Evolutionary conservation across 2,888 invertebrate species (phyloP), one percentile per base, ranked within the genome.

Genomic region (Galerucella calmariensis): DNA sequence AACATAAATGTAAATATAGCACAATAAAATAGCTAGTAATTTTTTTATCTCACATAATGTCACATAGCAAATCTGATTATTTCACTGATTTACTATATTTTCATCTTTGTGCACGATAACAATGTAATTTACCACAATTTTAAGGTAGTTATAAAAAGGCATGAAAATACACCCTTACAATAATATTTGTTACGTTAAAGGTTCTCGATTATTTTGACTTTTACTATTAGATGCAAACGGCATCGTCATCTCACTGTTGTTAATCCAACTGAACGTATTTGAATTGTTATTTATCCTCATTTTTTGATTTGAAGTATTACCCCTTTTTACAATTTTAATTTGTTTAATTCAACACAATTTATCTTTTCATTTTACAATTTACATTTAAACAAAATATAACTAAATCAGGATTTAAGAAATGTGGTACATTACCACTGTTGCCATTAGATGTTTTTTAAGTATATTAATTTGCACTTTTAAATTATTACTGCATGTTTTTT

Each of bases 401-500:
- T 20, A 20, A 20, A 16, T 56, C 16, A 20, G 44, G 27, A 65
- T 35, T 56, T 48, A 72, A 69, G 46, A 63, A 68, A 68, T 9
- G 59, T 66, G 68, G 72, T 63, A 67, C 62, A 11, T 63, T 14
- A 24, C 65, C 56, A 56, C 48, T 27, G 12, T 35, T 62, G 51
- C 48, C 53, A 2, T 27, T 69, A 44, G 51, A 67, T 67, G 66
- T 67, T 72, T 12, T 77, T 69, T 72, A 56, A 14, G 5, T 71
- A 56, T 72, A 72, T 73, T 79, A 73, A 71, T 77, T 69, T 79
- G 78, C 79, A 77, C 79, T 77, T 70, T 74, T 76, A 41, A 51
- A 56, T 48, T 56, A 72, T 72, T 77, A 77, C 76, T 82, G 84
- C 85, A 85, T 85, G 84, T 73, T 80, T 81, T 80, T 81, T 73